phyloP scores from a whole-genome alignment of 2,888 invertebrate species.

The Bugula neritina region DNA sequence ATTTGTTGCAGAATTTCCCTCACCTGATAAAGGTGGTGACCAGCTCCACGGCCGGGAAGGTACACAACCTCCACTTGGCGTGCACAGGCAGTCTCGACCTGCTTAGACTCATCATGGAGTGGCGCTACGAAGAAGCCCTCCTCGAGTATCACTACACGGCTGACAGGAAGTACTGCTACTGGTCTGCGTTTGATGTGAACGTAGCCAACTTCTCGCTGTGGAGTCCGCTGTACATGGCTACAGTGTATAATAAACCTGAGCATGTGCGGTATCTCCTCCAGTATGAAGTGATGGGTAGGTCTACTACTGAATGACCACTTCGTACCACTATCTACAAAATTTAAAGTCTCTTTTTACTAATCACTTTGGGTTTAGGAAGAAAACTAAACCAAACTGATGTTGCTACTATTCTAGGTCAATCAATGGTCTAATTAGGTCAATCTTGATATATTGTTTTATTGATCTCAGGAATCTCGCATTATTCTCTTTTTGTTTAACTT shows the following conservation, averaged over 20 bases:
- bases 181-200: slow-evolving; percentile 25
- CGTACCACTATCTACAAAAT: too few species aligned
- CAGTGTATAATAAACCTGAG: slow-evolving; percentile 12
- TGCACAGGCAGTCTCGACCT: slow-evolving; percentile 77
- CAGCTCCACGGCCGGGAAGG: slow-evolving; percentile 71
- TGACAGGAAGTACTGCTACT: slow-evolving; percentile 7
- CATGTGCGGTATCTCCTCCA: slow-evolving; percentile 3
- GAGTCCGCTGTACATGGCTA: slow-evolving; percentile 28
- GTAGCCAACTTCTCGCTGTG: not conserved
- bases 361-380: too few species aligned
- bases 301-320: too few species aligned
- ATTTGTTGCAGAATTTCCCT: slow-evolving; percentile 66
- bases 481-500: too few species aligned
- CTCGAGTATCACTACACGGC: slow-evolving; percentile 50
- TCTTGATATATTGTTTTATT: too few species aligned
- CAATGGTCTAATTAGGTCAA: too few species aligned
- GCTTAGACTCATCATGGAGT: slow-evolving; percentile 69
- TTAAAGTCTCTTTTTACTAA: too few species aligned
- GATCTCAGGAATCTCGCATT: too few species aligned
- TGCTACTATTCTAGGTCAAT: too few species aligned
- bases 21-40: slow-evolving; percentile 77
- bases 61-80: slow-evolving; percentile 85
- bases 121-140: slow-evolving; percentile 70
- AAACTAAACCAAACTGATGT: too few species aligned
- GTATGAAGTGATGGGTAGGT: slow-evolving; percentile 4